Percentiles rank a stretch among this genome's conserved stretches.
Conservation (phyloP, 2,797 vertebrate genomes). For the Tapera naevia region DNA sequence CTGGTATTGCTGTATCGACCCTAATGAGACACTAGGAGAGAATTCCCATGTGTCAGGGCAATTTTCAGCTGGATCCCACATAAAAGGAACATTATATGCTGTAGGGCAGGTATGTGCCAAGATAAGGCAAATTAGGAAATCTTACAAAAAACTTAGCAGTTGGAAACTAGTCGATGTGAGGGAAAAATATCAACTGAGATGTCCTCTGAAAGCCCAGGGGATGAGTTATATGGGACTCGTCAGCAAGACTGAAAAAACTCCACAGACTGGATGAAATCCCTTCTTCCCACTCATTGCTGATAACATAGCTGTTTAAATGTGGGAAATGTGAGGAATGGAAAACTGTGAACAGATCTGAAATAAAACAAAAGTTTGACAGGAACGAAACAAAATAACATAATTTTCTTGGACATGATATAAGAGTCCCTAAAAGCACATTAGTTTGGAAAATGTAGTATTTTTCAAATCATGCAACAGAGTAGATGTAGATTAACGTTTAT, state of each 20-base stretch:
- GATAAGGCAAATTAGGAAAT: not conserved
- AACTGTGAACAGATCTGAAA: not conserved
- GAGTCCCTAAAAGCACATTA: not conserved
- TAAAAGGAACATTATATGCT: not conserved
- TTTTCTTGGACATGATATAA: not conserved
- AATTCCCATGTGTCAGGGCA: not conserved
- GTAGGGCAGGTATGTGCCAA: not conserved
- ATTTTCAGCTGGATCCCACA: not conserved
- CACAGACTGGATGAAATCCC: not conserved
- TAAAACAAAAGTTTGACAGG: not conserved
- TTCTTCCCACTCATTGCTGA: not conserved
- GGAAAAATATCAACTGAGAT: not conserved
- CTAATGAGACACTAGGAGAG: not conserved
- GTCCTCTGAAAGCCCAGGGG: not conserved
- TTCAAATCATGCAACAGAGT: not conserved
- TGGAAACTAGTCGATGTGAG: not conserved
- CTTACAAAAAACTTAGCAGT: not conserved
- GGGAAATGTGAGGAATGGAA: not conserved
- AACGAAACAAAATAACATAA: not conserved
- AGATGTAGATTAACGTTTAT: not conserved
- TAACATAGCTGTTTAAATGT: not conserved
- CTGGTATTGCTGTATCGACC: not conserved
- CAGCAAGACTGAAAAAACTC: not conserved
- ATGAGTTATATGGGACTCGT: not conserved
- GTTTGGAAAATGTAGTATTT: not conserved